These are phyloP conservation scores for Poeciliopsis turneri DNA, from an alignment of 2,797 vertebrate species.

Conservation along the genomic window DNA sequence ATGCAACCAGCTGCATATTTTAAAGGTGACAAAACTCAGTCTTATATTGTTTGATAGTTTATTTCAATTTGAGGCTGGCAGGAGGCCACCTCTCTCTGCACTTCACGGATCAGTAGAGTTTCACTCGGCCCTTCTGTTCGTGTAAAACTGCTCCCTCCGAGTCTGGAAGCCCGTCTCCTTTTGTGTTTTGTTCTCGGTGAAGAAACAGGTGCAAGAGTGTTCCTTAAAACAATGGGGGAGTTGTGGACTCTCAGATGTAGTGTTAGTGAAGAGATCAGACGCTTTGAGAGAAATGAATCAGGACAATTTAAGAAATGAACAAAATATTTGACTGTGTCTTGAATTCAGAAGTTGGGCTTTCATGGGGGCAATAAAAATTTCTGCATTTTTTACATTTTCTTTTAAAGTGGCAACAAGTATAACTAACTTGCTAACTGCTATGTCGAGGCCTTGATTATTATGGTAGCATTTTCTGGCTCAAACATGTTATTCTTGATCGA, in stretches of 20 bases:
- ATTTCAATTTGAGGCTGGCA: slow-evolving; percentile 28
- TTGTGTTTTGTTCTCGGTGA: slow-evolving; percentile 14
- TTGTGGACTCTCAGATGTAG: neutral
- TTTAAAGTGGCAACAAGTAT: neutral
- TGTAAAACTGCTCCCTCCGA: slow-evolving; percentile 5
- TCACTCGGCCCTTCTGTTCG: neutral
- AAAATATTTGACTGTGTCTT: neutral
- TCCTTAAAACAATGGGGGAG: slow-evolving; percentile 1
- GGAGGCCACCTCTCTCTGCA: neutral
- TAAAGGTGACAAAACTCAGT: slow-evolving; percentile 54
- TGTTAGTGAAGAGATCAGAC: slow-evolving; percentile 1
- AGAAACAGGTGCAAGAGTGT: slow-evolving; percentile 8
- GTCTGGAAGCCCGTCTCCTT: neutral
- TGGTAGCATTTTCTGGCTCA: too few relatives aligned
- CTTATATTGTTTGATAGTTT: slow-evolving; percentile 23
- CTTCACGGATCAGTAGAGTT: slow-evolving; percentile 13
- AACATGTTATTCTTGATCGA: too few relatives aligned
- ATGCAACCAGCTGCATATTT: slow-evolving; percentile 63
- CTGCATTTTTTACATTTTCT: neutral
- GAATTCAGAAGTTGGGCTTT: neutral
- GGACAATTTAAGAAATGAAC: neutral
- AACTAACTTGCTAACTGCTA: too few relatives aligned
- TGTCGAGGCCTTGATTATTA: too few relatives aligned
- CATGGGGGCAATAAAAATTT: neutral
- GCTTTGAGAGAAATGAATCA: neutral